These are phyloP conservation scores for Stenurella melanura DNA, from an alignment of 2,888 invertebrate species.

Conservation along the genomic window DNA sequence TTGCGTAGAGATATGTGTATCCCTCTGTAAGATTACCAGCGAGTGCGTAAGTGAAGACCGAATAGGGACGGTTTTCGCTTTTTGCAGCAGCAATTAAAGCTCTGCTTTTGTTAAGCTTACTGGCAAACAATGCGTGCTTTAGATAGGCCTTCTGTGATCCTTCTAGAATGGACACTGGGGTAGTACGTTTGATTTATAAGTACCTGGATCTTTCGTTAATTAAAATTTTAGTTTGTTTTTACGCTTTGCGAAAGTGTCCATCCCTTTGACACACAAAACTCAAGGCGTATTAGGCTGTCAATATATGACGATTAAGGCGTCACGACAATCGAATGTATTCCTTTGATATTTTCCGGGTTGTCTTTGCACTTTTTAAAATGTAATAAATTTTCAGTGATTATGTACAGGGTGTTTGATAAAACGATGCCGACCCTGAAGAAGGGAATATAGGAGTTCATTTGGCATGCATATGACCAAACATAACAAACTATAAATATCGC, in stretches of 20 bases:
- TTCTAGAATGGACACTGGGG: conserved; percentile 67
- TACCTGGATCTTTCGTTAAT: conserved; percentile 71
- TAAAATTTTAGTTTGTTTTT: conserved; percentile 69
- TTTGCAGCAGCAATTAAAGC: conserved; percentile 69
- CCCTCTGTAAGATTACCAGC: conserved; percentile 66
- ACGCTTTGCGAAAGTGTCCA: conserved; percentile 53
- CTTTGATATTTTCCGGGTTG: neutral
- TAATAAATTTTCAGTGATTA: too few relatives aligned
- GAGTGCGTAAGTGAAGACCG: conserved; percentile 42
- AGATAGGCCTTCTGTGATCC: conserved; percentile 66
- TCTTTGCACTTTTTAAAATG: neutral
- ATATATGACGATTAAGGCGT: neutral
- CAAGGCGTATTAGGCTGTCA: conserved; percentile 42
- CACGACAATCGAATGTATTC: neutral
- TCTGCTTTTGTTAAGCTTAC: conserved; percentile 70
- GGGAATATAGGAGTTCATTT: too few relatives aligned
- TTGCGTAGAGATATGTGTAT: conserved; percentile 71
- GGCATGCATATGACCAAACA: too few relatives aligned
- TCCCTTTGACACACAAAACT: conserved; percentile 54
- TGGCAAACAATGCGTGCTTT: conserved; percentile 70
- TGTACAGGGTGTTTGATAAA: too few relatives aligned
- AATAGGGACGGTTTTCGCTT: conserved; percentile 61
- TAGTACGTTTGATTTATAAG: conserved; percentile 68
- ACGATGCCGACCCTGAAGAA: too few relatives aligned
- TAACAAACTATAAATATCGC: too few relatives aligned